Percentiles rank a stretch among this genome's conserved stretches.
phyloP scores from a whole-genome alignment of 2,113 vertebrate species.

The Empidonax traillii region DNA sequence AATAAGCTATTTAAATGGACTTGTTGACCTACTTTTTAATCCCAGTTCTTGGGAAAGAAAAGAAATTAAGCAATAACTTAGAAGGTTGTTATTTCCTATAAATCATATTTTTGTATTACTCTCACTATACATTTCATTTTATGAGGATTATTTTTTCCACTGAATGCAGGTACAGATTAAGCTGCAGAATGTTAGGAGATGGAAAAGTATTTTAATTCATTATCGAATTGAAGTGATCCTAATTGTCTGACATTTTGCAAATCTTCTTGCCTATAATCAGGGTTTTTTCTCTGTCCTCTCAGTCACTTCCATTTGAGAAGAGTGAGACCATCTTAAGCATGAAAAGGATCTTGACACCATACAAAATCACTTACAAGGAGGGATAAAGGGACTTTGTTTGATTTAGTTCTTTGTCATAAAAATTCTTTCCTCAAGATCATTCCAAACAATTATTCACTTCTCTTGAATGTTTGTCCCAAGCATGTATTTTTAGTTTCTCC shows the following conservation, averaged over 20 bases:
- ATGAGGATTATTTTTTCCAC: background rate
- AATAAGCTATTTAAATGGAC: conserved; percentile 63
- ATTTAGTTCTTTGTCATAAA: background rate
- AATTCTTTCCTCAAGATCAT: background rate
- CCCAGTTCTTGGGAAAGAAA: conserved; percentile 2
- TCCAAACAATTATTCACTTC: background rate
- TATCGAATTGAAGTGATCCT: background rate
- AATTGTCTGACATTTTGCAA: conserved; percentile 30
- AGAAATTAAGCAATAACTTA: conserved; percentile 49
- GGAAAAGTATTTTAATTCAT: conserved; percentile 31
- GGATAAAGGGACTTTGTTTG: background rate
- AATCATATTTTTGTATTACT: conserved; percentile 45
- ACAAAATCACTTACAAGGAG: background rate
- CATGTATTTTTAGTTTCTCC: background rate
- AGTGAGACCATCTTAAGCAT: background rate
- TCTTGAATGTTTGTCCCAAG: background rate
- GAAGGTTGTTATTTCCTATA: conserved; percentile 48
- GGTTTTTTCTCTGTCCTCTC: background rate
- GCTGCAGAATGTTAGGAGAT: background rate
- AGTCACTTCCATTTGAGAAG: background rate
- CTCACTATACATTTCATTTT: conserved; percentile 42
- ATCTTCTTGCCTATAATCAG: background rate
- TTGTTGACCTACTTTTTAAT: conserved; percentile 70
- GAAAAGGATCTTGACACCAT: background rate
- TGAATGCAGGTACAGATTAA: conserved; percentile 2